Evolutionary conservation across 2,113 vertebrate species (phyloP).

Genomic region (Amphilophus citrinellus): DNA sequence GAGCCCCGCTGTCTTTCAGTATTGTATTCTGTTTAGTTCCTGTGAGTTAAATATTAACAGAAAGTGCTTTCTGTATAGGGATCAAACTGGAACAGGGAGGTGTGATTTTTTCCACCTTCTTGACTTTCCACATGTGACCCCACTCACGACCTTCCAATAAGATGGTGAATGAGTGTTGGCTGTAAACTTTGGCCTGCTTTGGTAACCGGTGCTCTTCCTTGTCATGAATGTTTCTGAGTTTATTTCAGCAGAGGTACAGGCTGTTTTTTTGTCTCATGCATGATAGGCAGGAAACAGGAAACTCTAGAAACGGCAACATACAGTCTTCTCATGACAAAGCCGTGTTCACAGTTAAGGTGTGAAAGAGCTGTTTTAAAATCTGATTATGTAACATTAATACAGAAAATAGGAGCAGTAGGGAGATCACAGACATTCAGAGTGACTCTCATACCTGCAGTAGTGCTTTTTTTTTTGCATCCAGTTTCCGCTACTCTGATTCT

Average conservation of each 20-base stretch:
- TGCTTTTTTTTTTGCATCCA: not conserved
- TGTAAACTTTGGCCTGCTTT: conserved; percentile 23
- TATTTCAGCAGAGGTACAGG: not conserved
- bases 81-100: conserved; percentile 15
- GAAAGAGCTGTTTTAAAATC: not conserved
- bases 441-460: conserved; percentile 5
- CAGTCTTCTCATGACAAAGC: not conserved
- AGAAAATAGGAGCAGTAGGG: conserved; percentile 7
- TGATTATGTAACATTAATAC: not conserved
- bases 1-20: conserved; percentile 21
- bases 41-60: conserved; percentile 62
- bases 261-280: not conserved
- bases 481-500: conserved; percentile 9
- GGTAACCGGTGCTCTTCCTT: not conserved
- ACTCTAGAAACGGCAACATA: not conserved
- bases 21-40: conserved; percentile 33
- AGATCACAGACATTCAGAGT: conserved; percentile 22
- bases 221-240: not conserved
- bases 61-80: conserved; percentile 15
- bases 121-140: conserved; percentile 33
- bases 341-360: not conserved
- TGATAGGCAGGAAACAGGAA: conserved; percentile 60
- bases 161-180: not conserved
- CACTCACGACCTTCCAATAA: conserved; percentile 7
- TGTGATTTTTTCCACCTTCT: conserved; percentile 40